Base-by-base conservation (phyloP, 2,113 vertebrate genomes). In the Mus spicilegus region DNA sequence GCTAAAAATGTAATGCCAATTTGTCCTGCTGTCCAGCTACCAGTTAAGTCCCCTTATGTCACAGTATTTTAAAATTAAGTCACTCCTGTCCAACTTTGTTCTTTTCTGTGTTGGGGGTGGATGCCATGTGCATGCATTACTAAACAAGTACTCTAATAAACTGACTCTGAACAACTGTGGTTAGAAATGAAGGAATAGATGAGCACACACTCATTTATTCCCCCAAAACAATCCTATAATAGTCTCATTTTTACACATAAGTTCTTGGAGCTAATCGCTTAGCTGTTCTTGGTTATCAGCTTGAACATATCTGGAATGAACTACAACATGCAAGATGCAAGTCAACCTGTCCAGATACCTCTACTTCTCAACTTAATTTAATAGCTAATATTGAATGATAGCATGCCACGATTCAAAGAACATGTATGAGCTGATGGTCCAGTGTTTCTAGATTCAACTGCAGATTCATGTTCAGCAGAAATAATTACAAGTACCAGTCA, bases 1-100 rank as follows among this genome's bases (percentile, higher is more conserved):
- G 39, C 88, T 96, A 96, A 97, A 97, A 96, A 82, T 92, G 28
- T 16, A 88, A 22, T 63, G 90, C 84, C 87, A 90, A 88, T 97
- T 92, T 96, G 90, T 95, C 67, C 65, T 91, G 42, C 63, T 72
- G 70, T 76, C 84, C 93, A 97, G 70, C 72, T 75, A 81, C 56
- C 42, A 86, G 85, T 72, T 95, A 87, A 84, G 82, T 70, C 58
- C 36, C 10, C 72, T 56, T 80, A 49, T 87, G 49, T 58, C 51
- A 88, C 28, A 77, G 90, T 90, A 81, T 49, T 92, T 84, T 65
- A 77, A 76, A 87, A 56, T 95, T n/a, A 95, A 24, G 1, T 46
- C 28, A 87, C 39, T 78, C 56, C 89, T 76, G 26, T 36, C 16
- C 5, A 2, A 16, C 17, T 58, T 75, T 49, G 26, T 67, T 90